Percentiles rank a stretch among this genome's conserved stretches.
Evolutionary conservation across 64 coral and sea anemone species (phyloP).

Genomic region (Stichodactyla helianthus): DNA sequence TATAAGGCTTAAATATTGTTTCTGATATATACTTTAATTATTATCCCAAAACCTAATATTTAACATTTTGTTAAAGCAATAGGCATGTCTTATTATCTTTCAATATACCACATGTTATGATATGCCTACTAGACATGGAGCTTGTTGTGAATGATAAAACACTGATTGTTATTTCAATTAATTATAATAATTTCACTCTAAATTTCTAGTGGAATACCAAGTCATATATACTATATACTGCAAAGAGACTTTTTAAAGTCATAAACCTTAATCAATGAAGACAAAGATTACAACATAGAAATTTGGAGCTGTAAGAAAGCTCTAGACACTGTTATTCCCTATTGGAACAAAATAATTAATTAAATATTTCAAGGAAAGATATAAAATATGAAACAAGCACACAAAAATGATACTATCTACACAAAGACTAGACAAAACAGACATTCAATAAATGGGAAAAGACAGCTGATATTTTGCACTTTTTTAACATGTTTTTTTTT

Average conservation of each 20-base stretch:
- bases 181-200: background rate
- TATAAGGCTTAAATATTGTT: too few species aligned
- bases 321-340: background rate
- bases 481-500: too few species aligned
- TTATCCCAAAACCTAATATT: too few species aligned
- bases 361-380: background rate
- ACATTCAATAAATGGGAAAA: too few species aligned
- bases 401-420: background rate
- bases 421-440: background rate
- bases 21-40: too few species aligned
- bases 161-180: background rate
- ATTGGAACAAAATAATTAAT: background rate
- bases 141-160: background rate
- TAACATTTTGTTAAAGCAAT: background rate
- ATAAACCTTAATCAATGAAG: background rate
- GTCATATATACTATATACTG: background rate
- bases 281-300: background rate
- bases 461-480: too few species aligned
- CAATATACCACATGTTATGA: background rate
- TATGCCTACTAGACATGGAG: background rate
- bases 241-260: background rate
- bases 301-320: background rate
- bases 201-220: background rate
- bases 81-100: background rate
- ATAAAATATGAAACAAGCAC: background rate